Conservation (phyloP, 1,140 invertebrate species). For the Trichonephila clavata region DNA sequence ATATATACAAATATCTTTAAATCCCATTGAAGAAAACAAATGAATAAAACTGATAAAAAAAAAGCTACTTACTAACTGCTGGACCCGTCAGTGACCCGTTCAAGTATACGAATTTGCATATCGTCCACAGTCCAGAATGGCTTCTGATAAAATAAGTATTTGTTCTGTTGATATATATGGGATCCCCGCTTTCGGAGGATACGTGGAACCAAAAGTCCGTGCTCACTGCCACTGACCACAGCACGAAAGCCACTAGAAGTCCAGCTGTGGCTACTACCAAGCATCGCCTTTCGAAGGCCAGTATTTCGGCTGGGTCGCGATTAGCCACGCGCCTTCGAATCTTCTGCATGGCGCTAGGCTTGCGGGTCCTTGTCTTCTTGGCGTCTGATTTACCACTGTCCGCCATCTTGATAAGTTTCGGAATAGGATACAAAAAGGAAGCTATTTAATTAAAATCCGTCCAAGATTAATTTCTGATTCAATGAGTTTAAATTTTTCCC, state of each 20-base stretch:
- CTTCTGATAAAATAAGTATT: conserved; percentile 84
- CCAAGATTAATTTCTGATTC: too few relatives aligned
- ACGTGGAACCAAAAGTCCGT: conserved; percentile 89
- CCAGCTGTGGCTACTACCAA: conserved; percentile 53
- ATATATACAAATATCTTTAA: too few relatives aligned
- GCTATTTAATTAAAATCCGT: too few relatives aligned
- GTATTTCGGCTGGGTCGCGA: conserved; percentile 1
- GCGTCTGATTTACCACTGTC: not conserved
- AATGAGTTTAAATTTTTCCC: too few relatives aligned
- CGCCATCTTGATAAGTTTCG: not conserved
- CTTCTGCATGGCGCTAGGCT: conserved; percentile 66
- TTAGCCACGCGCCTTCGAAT: conserved; percentile 51
- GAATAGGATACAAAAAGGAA: not conserved
- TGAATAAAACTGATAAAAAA: not conserved
- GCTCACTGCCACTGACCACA: conserved; percentile 88
- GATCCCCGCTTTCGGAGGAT: conserved; percentile 81
- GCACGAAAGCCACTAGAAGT: conserved; percentile 85
- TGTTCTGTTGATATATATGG: conserved; percentile 83
- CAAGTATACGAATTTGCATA: conserved; percentile 81
- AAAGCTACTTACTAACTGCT: conserved; percentile 23
- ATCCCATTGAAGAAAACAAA: too few relatives aligned
- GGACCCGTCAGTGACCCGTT: conserved; percentile 5
- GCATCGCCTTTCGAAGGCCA: conserved; percentile 41
- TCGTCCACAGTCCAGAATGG: conserved; percentile 87
- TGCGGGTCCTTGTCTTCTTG: not conserved